Conservation (phyloP, 2,797 vertebrate species). For the Phoeniculus purpureus region DNA sequence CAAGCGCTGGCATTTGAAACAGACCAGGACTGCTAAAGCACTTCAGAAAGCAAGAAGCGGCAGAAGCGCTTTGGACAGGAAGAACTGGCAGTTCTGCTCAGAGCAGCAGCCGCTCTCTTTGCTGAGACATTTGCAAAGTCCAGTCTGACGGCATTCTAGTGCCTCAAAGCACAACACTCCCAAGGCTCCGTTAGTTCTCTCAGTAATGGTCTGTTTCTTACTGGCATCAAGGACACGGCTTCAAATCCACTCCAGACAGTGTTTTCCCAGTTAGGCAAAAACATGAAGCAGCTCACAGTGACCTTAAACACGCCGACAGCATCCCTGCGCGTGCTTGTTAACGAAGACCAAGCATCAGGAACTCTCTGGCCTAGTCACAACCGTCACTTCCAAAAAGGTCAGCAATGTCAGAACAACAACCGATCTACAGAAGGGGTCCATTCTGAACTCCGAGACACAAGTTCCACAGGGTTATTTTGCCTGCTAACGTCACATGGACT, state of each 20-base stretch:
- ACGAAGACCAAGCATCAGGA: background rate
- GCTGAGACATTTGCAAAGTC: background rate
- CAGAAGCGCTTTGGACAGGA: background rate
- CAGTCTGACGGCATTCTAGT: background rate
- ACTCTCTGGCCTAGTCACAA: background rate
- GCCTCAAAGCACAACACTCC: background rate
- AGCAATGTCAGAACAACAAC: background rate
- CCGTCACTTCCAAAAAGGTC: background rate
- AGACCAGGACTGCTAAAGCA: background rate
- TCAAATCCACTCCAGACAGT: background rate
- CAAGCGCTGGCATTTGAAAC: background rate
- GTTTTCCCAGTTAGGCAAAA: background rate
- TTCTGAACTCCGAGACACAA: background rate
- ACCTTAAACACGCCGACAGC: background rate
- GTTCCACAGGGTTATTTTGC: background rate
- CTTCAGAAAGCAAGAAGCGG: background rate
- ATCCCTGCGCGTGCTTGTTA: background rate
- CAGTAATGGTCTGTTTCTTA: background rate
- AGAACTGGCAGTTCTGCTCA: background rate
- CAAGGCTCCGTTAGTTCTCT: background rate
- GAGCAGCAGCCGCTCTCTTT: background rate
- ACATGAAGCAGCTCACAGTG: background rate
- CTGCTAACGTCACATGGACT: fast-evolving
- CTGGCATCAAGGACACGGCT: background rate
- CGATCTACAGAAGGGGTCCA: background rate